These are phyloP conservation scores for Gobio occitaniae DNA, from an alignment of 2,797 vertebrate genomes.

Conservation along the genomic window DNA sequence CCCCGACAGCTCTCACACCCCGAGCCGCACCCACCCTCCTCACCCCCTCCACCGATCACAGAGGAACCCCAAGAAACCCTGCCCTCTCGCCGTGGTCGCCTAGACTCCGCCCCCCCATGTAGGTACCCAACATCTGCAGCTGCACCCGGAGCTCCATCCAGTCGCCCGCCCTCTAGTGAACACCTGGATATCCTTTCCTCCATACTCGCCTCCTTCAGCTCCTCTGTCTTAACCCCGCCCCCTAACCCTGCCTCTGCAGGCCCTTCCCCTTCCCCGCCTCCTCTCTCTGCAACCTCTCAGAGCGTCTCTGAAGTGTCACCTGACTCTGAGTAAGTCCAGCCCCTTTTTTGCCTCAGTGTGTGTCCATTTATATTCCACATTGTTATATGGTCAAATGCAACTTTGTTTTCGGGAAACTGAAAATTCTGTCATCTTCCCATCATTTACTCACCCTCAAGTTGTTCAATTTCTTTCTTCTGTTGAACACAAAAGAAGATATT, in stretches of 20 bases:
- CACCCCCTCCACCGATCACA: constrained; percentile 80
- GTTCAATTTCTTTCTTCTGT: no score
- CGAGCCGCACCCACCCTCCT: constrained; percentile 76
- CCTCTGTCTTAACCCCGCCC: constrained; percentile 88
- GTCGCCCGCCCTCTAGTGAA: constrained; percentile 91
- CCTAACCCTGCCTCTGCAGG: constrained; percentile 81
- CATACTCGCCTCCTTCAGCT: constrained; percentile 95
- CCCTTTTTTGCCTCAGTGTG: constrained; percentile 23
- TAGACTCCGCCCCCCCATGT: constrained; percentile 88
- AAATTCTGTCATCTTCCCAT: not conserved
- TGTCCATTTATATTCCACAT: not conserved
- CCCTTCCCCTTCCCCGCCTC: constrained; percentile 81
- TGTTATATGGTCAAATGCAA: not conserved
- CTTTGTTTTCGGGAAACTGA: not conserved
- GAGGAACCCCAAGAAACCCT: constrained; percentile 80
- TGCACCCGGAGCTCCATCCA: constrained; percentile 75
- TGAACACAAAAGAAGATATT: no score
- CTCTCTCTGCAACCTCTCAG: constrained; percentile 91
- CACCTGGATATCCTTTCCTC: constrained; percentile 97
- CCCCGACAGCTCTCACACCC: constrained; percentile 83
- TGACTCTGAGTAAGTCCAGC: constrained; percentile 95
- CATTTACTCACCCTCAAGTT: no score
- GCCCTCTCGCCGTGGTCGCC: constrained; percentile 82
- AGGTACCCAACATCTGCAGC: constrained; percentile 79
- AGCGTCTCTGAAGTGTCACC: constrained; percentile 96